A percentile compares a stretch with the other conserved stretches of the same genome.
phyloP scores from a whole-genome alignment of 2,888 invertebrate genomes.

The Barypeithes pellucidus region DNA sequence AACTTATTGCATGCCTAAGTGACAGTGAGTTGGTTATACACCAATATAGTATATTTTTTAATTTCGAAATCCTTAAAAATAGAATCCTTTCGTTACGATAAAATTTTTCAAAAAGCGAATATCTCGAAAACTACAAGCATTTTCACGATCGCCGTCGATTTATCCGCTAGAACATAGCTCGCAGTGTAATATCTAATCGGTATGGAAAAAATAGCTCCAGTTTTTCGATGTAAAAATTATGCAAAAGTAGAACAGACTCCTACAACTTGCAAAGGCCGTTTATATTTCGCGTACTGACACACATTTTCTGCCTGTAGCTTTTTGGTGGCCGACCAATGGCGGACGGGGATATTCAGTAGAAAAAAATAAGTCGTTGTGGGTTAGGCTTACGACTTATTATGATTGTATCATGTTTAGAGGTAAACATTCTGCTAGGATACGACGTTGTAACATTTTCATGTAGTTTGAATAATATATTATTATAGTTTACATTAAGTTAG shows the following conservation, averaged over 20 bases:
- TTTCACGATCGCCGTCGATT: slow-evolving; percentile 55
- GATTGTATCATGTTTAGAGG: slow-evolving; percentile 2
- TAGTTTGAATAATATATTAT: not conserved
- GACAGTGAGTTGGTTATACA: no score
- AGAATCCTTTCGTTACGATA: not conserved
- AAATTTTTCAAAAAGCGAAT: not conserved
- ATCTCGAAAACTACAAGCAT: slow-evolving; percentile 26
- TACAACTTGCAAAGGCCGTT: slow-evolving; percentile 55
- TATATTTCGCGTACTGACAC: slow-evolving; percentile 36
- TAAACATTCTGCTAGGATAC: not conserved
- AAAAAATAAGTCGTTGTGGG: slow-evolving; percentile 17
- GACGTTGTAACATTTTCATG: not conserved
- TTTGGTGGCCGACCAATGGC: slow-evolving; percentile 27
- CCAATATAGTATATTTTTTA: no score
- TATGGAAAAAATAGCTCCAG: slow-evolving; percentile 59
- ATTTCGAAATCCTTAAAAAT: no score
- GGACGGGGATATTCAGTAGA: not conserved
- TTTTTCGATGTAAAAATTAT: slow-evolving; percentile 59
- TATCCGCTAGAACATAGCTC: slow-evolving; percentile 57
- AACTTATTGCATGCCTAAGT: no score
- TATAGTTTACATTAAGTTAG: no score
- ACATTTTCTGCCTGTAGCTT: slow-evolving; percentile 34
- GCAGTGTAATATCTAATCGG: slow-evolving; percentile 55
- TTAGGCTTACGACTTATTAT: slow-evolving; percentile 13
- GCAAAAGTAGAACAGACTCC: slow-evolving; percentile 62